Evolutionary conservation across 2,888 invertebrate genomes (phyloP), one percentile per base, ranked within the genome.

Genomic region (Dicyrtoma fusca): DNA sequence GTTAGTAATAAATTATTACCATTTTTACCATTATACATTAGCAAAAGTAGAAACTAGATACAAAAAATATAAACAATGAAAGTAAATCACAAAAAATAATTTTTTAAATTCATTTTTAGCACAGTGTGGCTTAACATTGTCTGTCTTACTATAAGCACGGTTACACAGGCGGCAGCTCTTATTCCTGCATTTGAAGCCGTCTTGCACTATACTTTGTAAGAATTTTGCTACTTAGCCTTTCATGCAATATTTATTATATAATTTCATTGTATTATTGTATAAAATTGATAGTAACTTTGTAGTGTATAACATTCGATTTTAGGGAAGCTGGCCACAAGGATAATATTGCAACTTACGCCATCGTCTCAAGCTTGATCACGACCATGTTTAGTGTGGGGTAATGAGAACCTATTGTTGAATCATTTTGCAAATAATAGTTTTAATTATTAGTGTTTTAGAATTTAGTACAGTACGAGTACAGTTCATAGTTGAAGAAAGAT

Each of bases 161-260:
- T 55, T 21, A 55, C 23, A 21, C 21, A 19, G 11, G 19, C 55
- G 2, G 55, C 55, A 6, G 55, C 55, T 23, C 6, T 8, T 4
- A 55, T 55, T 11, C 55, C 55, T 17, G 55, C 55, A 8, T 55
- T 8, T 55, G 55, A 55, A 21, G 55, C 55, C 21, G 6, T n/a
- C 4, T 2, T 55, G 2, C 23, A 19, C 21, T 55, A 55, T 21
- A 55, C 55, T 3, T 19, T 55, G 55, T 55, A 55, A 19, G 6
- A 55, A 17, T n/a, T n/a, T n/a, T n/a, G 19, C 3, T 21, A 3
- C 21, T 55, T 55, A 55, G 21, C n/a, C n/a, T n/a, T n/a, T n/a
- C n/a, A n/a, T n/a, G n/a, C n/a, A n/a, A n/a, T n/a, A n/a, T n/a
- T n/a, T n/a, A n/a, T n/a, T n/a, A n/a, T n/a, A n/a, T n/a, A n/a